These are phyloP conservation scores for Xiphorhynchus elegans DNA, from an alignment of 2,113 vertebrate species.

Conservation along the genomic window DNA sequence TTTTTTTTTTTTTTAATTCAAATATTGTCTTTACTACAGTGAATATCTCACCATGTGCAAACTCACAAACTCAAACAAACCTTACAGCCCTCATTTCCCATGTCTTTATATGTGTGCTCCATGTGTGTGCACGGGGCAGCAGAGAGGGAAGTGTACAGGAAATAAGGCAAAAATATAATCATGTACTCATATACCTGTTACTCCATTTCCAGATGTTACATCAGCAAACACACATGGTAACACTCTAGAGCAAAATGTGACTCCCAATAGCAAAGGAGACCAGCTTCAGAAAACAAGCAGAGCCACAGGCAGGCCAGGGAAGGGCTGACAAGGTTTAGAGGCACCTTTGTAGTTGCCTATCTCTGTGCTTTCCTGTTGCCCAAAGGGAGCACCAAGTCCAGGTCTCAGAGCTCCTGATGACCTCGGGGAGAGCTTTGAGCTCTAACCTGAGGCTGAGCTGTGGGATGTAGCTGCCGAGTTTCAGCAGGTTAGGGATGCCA, in stretches of 20 bases:
- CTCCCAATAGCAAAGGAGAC: not conserved
- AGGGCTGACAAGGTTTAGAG: not conserved
- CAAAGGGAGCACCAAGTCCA: not conserved
- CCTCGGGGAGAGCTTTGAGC: not conserved
- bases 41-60: rapidly evolving
- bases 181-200: rapidly evolving
- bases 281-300: not conserved
- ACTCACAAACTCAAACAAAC: not conserved
- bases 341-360: rapidly evolving
- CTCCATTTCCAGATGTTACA: not conserved
- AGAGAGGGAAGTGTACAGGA: not conserved
- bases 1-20: not conserved
- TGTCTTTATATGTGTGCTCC: rapidly evolving
- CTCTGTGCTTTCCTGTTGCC: not conserved
- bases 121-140: rapidly evolving
- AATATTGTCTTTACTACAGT: not conserved
- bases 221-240: not conserved
- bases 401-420: not conserved
- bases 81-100: not conserved
- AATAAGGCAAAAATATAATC: not conserved
- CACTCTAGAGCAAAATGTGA: not conserved
- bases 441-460: not conserved
- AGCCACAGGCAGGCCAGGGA: too few relatives aligned
- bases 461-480: not conserved
- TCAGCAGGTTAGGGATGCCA: not conserved